Base-by-base conservation (phyloP, 2,888 invertebrate genomes). In the Melanotus villosus region DNA sequence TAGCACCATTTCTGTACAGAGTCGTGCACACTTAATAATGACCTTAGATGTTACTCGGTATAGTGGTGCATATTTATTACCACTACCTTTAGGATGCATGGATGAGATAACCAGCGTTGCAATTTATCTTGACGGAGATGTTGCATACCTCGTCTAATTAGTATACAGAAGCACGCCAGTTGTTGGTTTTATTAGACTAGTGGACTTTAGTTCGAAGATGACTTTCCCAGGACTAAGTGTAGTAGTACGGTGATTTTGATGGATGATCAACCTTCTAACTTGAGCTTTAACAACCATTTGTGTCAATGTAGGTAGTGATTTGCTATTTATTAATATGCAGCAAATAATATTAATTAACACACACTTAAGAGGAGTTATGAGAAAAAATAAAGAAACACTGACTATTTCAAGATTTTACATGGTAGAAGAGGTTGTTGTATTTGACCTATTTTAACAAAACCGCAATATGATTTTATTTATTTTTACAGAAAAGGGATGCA, bases 121-220 rank as follows among this genome's bases (percentile, higher is more conserved):
- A 23, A 50, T 43, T 50, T 32, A 50, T 34, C 62, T 50, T 50
- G 52, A 52, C 52, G 32, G 52, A 26, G 52, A 52, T 52, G 62
- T 23, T 62, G 62, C 62, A 62, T 62, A 62, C 62, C 36, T 50
- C 36, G 26, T 62, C 62, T 62, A 62, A 50, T 62, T 62, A 62
- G 62, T 62, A 36, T 62, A 62, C 62, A 62, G 50, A 45, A 62
- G 62, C 36, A 57, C 19, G 5, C 18, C 32, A 18, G 52, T 52
- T 52, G 52, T 52, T 52, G 10, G 52, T 52, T 32, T 50, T 50
- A 19, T 32, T 26, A 50, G 26, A 50, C 26, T 23, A 14, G 32
- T 18, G 34, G 32, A 32, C 30, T 52, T 41, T 7, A 1, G 14
- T 16, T 16, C 1, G 12, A 26, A 23, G 23, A 23, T 6, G 47